Conservation (phyloP, 2,888 invertebrate genomes). For the Cetonia aurata region DNA sequence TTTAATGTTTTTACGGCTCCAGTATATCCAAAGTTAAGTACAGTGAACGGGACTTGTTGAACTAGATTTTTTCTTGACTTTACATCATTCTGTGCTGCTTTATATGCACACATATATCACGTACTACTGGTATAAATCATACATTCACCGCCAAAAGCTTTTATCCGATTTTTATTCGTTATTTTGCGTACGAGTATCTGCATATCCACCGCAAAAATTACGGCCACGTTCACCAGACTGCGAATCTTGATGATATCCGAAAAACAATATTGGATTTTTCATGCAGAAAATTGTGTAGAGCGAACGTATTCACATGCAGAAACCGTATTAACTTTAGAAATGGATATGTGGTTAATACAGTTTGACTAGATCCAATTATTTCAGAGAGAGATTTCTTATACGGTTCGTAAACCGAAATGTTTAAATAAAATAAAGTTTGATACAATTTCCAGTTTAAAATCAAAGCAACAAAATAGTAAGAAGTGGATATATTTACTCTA, state of each 20-base stretch:
- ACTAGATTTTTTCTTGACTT: no score
- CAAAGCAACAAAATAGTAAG: conserved; percentile 9
- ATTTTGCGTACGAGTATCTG: conserved; percentile 23
- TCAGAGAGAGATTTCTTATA: no score
- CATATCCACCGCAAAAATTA: conserved; percentile 20
- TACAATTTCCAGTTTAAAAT: neutral
- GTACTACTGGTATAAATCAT: conserved; percentile 18
- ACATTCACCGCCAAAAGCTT: conserved; percentile 29
- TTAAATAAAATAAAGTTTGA: no score
- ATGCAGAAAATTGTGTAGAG: conserved; percentile 21
- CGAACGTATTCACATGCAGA: neutral
- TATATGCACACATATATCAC: conserved; percentile 14
- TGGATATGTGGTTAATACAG: neutral
- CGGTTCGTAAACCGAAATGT: no score
- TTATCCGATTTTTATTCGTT: conserved; percentile 30
- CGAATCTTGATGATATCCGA: conserved; percentile 32
- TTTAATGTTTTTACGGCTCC: no score
- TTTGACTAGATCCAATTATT: neutral
- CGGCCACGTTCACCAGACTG: conserved; percentile 20
- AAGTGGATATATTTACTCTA: neutral
- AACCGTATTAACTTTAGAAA: conserved; percentile 14
- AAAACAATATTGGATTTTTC: conserved; percentile 39
- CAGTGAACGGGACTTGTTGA: no score
- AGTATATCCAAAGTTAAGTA: no score
- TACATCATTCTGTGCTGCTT: neutral